Base-by-base conservation (phyloP, 92 coral and sea anemone species). In the Parazoanthus atlanticus region DNA sequence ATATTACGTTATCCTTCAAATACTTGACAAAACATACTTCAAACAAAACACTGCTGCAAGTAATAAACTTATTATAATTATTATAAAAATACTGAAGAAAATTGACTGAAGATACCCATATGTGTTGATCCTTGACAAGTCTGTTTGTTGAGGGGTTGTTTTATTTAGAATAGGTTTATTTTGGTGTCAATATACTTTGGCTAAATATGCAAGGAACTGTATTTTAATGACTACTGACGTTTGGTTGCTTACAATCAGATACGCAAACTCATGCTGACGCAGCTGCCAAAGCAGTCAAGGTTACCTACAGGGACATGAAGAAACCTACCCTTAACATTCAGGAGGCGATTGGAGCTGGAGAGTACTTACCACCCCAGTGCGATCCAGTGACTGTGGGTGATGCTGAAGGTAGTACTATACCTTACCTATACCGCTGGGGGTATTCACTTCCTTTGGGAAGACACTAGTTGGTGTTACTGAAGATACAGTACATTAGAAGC, bases 291-390 rank as follows among this genome's bases (percentile, higher is more conserved):
- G 85, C 74, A 23, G 94, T 91, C 47, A 85, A 56, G 38, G 91
- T 89, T 5, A 85, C 91, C 41, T 91, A 91, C 92, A 85, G 79
- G 43, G 92, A 91, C 8, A 79, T 83, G 46, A 91, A 91, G 94
- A 88, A 91, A 23, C 94, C 88, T 6, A 89, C 89, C 8, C 88
- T 91, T 21, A 89, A 65, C 38, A 89, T 89, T 40, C 30, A 49
- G n/a, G 90, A 91, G 76, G 94, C 94, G 12, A 91, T 91, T 41
- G 94, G 86, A 47, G 94, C 94, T 84, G 86, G 82, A 38, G 86
- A 71, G 5, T 86, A 77, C 6, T 10, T 90, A 69, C 74, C 90
- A 30, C 74, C 76, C 16, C 36, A 79, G 40, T 86, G 69, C 26
- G 30, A 25, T 3, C 88, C 89, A 29, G n/a, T 91, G 15, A 26